Percentiles rank a stretch among this genome's conserved stretches.
These are phyloP conservation scores for Porites divaricata DNA, from an alignment of 92 coral and sea anemone genomes.

Conservation along the genomic window DNA sequence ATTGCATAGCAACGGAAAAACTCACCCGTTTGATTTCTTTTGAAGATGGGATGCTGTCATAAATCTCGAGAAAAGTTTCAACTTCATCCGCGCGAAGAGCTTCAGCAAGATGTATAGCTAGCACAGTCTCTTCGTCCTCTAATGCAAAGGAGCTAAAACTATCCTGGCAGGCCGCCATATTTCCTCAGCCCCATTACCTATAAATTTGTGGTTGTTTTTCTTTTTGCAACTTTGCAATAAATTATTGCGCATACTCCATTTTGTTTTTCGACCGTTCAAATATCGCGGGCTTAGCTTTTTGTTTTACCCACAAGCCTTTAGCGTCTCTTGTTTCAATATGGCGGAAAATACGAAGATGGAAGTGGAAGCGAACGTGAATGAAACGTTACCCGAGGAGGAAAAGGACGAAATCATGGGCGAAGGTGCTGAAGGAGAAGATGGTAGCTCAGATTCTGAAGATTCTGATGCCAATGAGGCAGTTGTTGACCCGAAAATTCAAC, in stretches of 20 bases:
- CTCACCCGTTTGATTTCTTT: constrained; percentile 77
- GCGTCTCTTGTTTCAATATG: constrained; percentile 61
- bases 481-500: constrained; percentile 76
- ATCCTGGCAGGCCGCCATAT: constrained; percentile 71
- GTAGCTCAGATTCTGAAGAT: constrained; percentile 66
- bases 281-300: constrained; percentile 40
- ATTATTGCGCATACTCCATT: constrained; percentile 55
- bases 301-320: constrained; percentile 56
- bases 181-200: constrained; percentile 48
- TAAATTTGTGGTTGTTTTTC: not conserved
- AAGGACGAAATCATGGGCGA: constrained; percentile 41
- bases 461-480: constrained; percentile 67
- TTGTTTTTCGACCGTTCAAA: too few relatives aligned
- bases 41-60: constrained; percentile 90
- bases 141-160: constrained; percentile 34
- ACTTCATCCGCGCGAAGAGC: constrained; percentile 90
- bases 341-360: constrained; percentile 90
- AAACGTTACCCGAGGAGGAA: constrained; percentile 52
- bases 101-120: constrained; percentile 82
- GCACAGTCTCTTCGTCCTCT: constrained; percentile 67
- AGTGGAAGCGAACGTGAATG: constrained; percentile 43
- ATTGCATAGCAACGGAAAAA: constrained; percentile 75
- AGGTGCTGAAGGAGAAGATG: constrained; percentile 45
- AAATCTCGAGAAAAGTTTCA: constrained; percentile 87
- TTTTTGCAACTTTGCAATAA: not conserved